These are phyloP conservation scores for Mercenaria mercenaria DNA, from an alignment of 1,140 invertebrate species.

Conservation along the genomic window DNA sequence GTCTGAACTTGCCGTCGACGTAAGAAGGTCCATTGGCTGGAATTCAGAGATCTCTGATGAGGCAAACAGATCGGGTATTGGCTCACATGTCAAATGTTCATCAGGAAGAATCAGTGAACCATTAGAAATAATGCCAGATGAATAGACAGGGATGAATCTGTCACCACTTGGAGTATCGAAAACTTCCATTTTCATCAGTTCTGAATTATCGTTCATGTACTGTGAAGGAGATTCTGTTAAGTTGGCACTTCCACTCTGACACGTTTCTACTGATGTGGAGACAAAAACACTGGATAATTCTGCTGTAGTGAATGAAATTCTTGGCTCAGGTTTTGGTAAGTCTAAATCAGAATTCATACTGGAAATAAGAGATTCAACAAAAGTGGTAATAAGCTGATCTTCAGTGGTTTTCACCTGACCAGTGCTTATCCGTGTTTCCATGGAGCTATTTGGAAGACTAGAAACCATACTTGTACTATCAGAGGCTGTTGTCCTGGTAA, in stretches of 20 bases:
- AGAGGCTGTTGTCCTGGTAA: slow-evolving; percentile 8
- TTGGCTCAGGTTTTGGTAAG: not conserved
- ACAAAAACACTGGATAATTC: not conserved
- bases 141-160: not conserved
- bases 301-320: not conserved
- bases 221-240: not conserved
- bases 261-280: not conserved
- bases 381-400: not conserved
- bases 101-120: not conserved
- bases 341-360: not conserved
- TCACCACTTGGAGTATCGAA: not conserved
- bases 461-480: not conserved
- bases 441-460: not conserved
- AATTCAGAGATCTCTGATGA: not conserved
- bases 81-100: not conserved
- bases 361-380: slow-evolving; percentile 56
- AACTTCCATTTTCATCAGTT: not conserved
- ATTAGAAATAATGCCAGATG: slow-evolving; percentile 35
- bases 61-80: not conserved
- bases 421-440: not conserved
- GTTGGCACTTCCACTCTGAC: not conserved
- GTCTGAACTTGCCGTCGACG: not conserved
- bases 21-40: not conserved
- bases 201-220: not conserved
- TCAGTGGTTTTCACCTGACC: not conserved